Conservation (phyloP, 2,797 vertebrate genomes). For the Ctenosaura bakeri region DNA sequence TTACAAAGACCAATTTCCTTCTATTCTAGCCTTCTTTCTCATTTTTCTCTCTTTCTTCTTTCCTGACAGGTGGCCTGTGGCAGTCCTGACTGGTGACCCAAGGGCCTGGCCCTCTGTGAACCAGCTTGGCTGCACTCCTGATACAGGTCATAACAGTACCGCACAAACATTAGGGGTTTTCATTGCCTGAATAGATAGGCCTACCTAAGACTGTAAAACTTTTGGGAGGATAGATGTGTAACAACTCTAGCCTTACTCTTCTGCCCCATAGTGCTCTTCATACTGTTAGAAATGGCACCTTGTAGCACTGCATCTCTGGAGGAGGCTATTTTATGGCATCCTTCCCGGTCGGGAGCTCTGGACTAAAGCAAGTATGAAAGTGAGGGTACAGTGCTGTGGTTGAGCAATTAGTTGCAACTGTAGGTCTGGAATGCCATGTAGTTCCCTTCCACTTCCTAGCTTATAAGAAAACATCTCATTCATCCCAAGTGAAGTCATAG, state of each 20-base stretch:
- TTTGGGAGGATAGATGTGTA: neutral
- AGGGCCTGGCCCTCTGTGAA: too few species aligned
- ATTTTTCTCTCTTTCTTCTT: too few species aligned
- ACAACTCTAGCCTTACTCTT: neutral
- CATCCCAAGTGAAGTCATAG: neutral
- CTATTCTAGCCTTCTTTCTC: neutral
- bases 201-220: neutral
- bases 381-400: neutral
- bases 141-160: neutral
- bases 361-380: neutral
- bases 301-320: neutral
- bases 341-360: neutral
- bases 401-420: neutral
- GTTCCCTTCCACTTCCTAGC: neutral
- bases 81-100: too few species aligned
- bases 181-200: neutral
- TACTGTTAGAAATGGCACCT: neutral
- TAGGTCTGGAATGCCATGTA: neutral
- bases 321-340: neutral
- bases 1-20: neutral
- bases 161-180: neutral
- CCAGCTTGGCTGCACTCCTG: neutral
- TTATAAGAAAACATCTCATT: neutral
- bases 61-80: too few species aligned
- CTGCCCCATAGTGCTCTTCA: neutral